Evolutionary conservation across 2,797 vertebrate genomes (phyloP), one percentile per base, ranked within the genome.

Genomic region (Florisuga fusca): DNA sequence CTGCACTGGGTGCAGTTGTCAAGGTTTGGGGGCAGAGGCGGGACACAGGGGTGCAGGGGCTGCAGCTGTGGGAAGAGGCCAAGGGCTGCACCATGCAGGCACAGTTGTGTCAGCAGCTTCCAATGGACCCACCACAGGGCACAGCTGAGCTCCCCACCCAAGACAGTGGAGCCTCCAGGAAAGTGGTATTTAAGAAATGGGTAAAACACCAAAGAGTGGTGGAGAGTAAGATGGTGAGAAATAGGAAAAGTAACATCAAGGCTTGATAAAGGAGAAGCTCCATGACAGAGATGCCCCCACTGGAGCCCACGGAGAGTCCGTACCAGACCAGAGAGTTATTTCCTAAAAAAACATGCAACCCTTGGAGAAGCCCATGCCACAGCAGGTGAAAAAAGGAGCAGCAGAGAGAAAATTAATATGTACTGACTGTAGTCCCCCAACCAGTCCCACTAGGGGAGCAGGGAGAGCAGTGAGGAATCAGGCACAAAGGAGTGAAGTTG

Each of bases 51-150:
- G 53, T 67, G 27, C 17, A 76, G 33, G 12, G 54, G 21, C 43
- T 50, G 29, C 27, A 45, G 68, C 45, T 22, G 12, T 51, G 41
- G 11, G 9, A 67, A 50, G 38, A 58, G 15, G n/a, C 10, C 26
- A 53, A 36, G 10, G 29, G 4, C 72, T 64, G 55, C 19, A 6
- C 43, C 3, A 2, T 34, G 51, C 48, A 25, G 12, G 34, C 25
- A 43, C 4, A 15, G 72, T 7, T 5, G 3, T n/a, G 54, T 9
- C 46, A 43, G 57, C 45, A 67, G 45, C 31, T 45, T 31, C 21
- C 64, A 55, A 2, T 2, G 4, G 68, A 50, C 19, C 10, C 45
- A 69, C 5, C 0, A 0, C 33, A 66, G 4, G 31, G 31, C 27
- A 67, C 9, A 68, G 66, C 48, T 7, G 4, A 74, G 19, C 7